phyloP scores from a whole-genome alignment of 2,113 vertebrate species.

The Bubalus kerabau region DNA sequence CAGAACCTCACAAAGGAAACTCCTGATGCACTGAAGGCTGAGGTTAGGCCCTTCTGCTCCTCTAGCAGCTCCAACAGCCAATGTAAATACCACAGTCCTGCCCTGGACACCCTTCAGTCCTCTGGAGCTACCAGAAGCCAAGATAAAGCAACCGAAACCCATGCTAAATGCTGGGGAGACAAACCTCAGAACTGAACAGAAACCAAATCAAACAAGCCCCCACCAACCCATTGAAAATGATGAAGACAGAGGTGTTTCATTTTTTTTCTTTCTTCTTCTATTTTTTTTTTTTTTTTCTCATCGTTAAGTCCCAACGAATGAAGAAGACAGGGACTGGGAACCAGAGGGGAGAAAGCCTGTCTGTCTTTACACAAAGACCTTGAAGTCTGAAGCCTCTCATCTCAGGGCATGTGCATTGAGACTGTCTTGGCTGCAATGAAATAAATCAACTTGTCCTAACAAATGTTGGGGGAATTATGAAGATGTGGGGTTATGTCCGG shows the following conservation, averaged over 20 bases:
- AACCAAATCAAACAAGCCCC: constrained; percentile 55
- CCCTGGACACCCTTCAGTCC: constrained; percentile 60
- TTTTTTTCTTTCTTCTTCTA: background rate
- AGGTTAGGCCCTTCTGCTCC: constrained; percentile 43
- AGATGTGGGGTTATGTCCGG: background rate
- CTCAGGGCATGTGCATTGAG: fast-evolving
- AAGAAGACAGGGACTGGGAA: background rate
- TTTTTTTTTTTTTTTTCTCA: background rate
- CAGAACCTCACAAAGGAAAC: constrained; percentile 49
- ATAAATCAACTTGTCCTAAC: too few species aligned
- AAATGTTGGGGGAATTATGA: background rate
- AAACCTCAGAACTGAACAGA: constrained; percentile 68
- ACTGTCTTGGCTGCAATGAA: background rate
- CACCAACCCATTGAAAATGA: background rate
- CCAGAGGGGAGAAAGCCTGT: fast-evolving
- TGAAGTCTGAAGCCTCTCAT: fast-evolving
- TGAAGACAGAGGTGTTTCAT: constrained; percentile 32
- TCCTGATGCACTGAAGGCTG: background rate
- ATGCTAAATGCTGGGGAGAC: constrained; percentile 47
- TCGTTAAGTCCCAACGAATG: background rate
- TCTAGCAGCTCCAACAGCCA: constrained; percentile 60
- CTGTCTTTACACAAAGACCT: too few species aligned
- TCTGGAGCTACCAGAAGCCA: constrained; percentile 54
- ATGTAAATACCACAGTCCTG: constrained; percentile 58
- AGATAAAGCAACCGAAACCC: constrained; percentile 8